Conservation (phyloP, 2,888 invertebrate genomes). For the Troides aeacus region DNA sequence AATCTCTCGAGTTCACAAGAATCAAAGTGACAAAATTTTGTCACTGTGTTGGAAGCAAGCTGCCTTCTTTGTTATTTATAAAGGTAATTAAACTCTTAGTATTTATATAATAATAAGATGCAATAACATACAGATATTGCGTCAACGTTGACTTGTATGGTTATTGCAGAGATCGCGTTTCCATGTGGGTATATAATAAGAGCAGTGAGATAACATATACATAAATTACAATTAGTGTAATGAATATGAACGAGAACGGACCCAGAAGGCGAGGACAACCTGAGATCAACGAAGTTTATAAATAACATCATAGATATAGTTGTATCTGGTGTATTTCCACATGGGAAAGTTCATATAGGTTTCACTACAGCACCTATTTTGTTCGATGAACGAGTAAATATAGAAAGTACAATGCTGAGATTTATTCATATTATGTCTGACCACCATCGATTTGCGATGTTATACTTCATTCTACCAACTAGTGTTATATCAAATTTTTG, state of each 20-base stretch:
- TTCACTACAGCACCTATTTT: not conserved
- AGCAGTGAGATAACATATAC: not conserved
- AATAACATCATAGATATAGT: not conserved
- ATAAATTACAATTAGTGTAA: constrained; percentile 4
- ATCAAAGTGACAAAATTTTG: no score
- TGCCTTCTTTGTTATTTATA: no score
- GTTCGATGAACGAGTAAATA: no score
- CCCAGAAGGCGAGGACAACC: not conserved
- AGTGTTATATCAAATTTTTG: no score
- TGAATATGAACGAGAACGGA: constrained; percentile 1
- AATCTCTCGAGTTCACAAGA: no score
- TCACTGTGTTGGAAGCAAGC: no score
- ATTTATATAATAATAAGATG: not conserved
- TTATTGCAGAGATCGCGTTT: not conserved
- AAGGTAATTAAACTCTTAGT: not conserved
- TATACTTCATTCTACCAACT: no score
- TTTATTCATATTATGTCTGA: no score
- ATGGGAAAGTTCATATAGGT: not conserved
- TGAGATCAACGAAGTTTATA: not conserved
- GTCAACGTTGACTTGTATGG: not conserved
- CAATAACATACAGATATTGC: not conserved
- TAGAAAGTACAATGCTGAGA: no score
- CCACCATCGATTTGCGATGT: no score
- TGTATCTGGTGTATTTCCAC: not conserved
- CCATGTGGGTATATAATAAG: not conserved